Evolutionary conservation across 1,140 invertebrate species (phyloP).

Genomic region (silkworm (Bombyx mori)): DNA sequence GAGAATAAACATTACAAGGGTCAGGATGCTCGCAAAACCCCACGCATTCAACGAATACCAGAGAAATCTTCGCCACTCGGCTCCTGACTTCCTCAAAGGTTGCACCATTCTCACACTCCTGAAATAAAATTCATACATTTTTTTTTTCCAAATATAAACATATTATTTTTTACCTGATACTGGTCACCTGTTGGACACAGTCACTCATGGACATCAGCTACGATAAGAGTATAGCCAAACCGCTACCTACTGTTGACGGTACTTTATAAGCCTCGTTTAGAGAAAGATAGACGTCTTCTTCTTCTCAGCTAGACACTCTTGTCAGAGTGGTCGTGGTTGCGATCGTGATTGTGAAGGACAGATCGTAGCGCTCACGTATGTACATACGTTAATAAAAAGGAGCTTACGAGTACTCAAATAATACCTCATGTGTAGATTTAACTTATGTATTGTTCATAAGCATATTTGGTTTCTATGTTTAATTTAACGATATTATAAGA

Average conservation of each 20-base stretch:
- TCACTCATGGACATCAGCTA: background rate
- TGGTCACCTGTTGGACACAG: background rate
- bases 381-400: no score
- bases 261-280: background rate
- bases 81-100: conserved; percentile 51
- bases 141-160: background rate
- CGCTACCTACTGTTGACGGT: background rate
- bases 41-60: conserved; percentile 76
- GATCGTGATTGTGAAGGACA: no score
- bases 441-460: no score
- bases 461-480: no score
- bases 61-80: conserved; percentile 68
- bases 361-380: no score
- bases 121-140: background rate
- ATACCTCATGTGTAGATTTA: no score
- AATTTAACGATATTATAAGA: no score
- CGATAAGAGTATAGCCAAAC: background rate
- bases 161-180: background rate
- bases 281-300: background rate
- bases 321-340: no score
- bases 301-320: no score
- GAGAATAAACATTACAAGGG: conserved; percentile 59
- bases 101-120: conserved; percentile 63
- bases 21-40: conserved; percentile 71
- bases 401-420: no score